Evolutionary conservation across 2,113 vertebrate genomes (phyloP).

Genomic region (Oryzias woworae): DNA sequence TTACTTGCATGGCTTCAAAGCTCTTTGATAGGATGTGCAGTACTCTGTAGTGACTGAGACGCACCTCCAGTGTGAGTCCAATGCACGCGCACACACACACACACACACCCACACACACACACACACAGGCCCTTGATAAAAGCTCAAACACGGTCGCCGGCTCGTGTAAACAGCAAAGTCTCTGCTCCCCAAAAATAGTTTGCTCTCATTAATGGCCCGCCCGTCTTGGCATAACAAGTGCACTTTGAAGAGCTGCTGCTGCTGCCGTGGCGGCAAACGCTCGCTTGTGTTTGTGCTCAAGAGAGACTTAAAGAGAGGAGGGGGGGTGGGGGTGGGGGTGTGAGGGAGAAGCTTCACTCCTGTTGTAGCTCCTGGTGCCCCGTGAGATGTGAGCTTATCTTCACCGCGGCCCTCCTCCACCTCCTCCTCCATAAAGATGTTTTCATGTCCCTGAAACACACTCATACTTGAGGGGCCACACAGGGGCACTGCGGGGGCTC

Average conservation of each 20-base stretch:
- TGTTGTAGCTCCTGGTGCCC: constrained; percentile 39
- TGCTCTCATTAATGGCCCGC: constrained; percentile 66
- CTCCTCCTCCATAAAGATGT: constrained; percentile 50
- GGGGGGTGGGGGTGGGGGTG: background rate
- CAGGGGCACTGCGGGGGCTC: background rate
- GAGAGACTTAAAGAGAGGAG: constrained; percentile 20
- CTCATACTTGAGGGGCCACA: background rate
- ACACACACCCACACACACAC: constrained; percentile 12
- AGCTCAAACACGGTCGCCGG: constrained; percentile 9
- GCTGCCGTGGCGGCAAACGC: constrained; percentile 42
- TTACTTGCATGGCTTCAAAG: constrained; percentile 58
- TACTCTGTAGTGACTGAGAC: constrained; percentile 61
- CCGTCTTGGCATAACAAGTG: constrained; percentile 63
- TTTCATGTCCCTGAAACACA: constrained; percentile 45
- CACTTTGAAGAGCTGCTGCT: constrained; percentile 60
- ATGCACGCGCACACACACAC: constrained; percentile 9
- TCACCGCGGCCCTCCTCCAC: constrained; percentile 48
- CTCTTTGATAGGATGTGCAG: constrained; percentile 3
- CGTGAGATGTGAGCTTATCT: constrained; percentile 53
- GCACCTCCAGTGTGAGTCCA: constrained; percentile 25
- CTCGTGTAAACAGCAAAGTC: constrained; percentile 42
- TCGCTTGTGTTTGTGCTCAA: constrained; percentile 53
- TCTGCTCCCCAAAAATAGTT: constrained; percentile 66
- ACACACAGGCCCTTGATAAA: constrained; percentile 39
- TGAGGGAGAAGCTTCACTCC: constrained; percentile 33